Percentiles rank a stretch among this genome's conserved stretches.
Evolutionary conservation across 1,140 invertebrate species (phyloP).

Genomic region (Drosophila sulfurigaster): DNA sequence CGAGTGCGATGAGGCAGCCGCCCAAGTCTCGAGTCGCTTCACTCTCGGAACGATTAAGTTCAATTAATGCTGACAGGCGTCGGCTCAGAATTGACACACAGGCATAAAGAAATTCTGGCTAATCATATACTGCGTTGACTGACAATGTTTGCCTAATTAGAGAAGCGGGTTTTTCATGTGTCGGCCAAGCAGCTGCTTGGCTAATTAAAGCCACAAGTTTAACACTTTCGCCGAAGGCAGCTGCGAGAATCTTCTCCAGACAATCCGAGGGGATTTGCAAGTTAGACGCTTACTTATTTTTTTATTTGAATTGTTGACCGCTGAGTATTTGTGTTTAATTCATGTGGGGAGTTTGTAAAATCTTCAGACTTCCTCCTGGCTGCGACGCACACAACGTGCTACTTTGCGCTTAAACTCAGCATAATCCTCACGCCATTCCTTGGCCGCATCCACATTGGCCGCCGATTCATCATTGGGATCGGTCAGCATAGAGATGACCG

Average conservation of each 20-base stretch:
- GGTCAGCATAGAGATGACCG: slow-evolving; percentile 99
- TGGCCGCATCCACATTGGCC: slow-evolving; percentile 99
- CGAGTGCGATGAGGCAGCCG: slow-evolving; percentile 18
- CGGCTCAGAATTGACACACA: slow-evolving; percentile 61
- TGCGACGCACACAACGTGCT: slow-evolving; percentile 97
- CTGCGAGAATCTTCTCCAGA: background rate
- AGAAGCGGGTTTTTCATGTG: slow-evolving; percentile 48
- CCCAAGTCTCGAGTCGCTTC: slow-evolving; percentile 25
- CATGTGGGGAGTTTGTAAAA: background rate
- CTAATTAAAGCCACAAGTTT: slow-evolving; percentile 33
- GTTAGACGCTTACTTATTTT: slow-evolving; percentile 27
- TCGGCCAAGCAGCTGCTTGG: slow-evolving; percentile 18
- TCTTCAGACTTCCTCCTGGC: slow-evolving; percentile 67
- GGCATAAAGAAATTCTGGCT: slow-evolving; percentile 37
- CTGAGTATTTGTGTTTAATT: slow-evolving; percentile 8
- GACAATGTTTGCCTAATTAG: slow-evolving; percentile 56
- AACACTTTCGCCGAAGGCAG: slow-evolving; percentile 36
- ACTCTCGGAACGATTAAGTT: slow-evolving; percentile 52
- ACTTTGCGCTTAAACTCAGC: slow-evolving; percentile 98
- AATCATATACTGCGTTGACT: slow-evolving; percentile 12
- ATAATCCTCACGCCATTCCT: slow-evolving; percentile 91
- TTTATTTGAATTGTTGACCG: slow-evolving; percentile 59
- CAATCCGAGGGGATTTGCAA: slow-evolving; percentile 23
- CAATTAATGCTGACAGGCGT: slow-evolving; percentile 72
- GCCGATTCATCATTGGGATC: slow-evolving; percentile 99